A percentile compares a stretch with the other conserved stretches of the same genome.
Conservation (phyloP, 1,140 invertebrate genomes). For the Microplitis demolitor region DNA sequence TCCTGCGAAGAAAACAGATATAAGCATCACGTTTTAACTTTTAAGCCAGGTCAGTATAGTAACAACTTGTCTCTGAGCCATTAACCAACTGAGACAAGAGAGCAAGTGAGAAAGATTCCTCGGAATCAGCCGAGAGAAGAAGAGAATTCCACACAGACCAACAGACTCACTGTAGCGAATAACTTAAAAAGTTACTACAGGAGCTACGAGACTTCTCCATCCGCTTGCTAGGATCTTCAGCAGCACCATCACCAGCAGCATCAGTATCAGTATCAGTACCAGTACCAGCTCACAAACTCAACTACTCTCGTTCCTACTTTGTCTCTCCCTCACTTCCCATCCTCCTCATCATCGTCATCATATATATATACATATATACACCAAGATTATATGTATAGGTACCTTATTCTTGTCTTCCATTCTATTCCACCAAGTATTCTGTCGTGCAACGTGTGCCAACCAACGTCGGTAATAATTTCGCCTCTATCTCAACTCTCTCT, state of each 20-base stretch:
- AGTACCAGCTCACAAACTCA: background rate
- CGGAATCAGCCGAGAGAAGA: background rate
- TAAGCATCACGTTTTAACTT: background rate
- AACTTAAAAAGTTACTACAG: conserved; percentile 14
- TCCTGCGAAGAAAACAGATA: background rate
- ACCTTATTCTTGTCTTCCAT: background rate
- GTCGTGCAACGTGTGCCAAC: background rate
- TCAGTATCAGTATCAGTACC: background rate
- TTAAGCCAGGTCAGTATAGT: background rate
- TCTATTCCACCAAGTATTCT: background rate
- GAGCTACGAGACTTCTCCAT: background rate
- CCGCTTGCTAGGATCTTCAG: too few species aligned
- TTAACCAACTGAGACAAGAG: conserved; percentile 11
- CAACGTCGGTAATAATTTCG: conserved; percentile 25
- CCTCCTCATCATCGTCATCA: background rate
- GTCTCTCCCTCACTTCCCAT: too few species aligned
- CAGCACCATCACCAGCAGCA: background rate
- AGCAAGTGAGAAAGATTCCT: conserved; percentile 13
- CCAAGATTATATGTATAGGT: background rate
- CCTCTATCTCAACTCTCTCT: conserved; percentile 15
- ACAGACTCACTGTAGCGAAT: background rate
- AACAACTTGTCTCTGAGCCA: background rate
- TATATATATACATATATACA: background rate
- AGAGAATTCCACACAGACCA: background rate
- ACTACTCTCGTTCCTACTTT: background rate